Evolutionary conservation across 2,113 vertebrate genomes (phyloP).

Genomic region (Benthochromis sp.): DNA sequence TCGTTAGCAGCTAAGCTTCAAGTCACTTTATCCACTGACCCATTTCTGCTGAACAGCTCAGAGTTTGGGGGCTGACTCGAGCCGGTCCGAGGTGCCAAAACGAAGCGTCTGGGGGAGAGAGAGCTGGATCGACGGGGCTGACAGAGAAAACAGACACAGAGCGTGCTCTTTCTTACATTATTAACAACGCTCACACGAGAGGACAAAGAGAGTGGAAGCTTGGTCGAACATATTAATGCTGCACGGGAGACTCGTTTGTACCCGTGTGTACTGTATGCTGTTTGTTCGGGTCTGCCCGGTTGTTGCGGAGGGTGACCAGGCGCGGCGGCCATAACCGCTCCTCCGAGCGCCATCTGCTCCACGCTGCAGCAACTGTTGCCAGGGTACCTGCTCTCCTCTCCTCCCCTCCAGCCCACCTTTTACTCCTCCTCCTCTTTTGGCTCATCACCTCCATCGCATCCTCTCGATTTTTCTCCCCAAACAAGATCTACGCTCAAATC

Average conservation of each 20-base stretch:
- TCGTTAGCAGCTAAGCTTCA: neutral
- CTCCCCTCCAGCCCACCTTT: constrained; percentile 13
- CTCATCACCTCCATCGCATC: constrained; percentile 3
- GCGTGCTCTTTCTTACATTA: neutral
- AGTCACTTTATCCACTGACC: neutral
- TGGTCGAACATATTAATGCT: neutral
- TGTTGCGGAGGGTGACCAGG: constrained; percentile 12
- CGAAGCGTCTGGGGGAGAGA: neutral
- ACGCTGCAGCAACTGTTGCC: constrained; percentile 46
- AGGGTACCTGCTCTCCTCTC: constrained; percentile 47
- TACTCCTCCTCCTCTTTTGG: constrained; percentile 4
- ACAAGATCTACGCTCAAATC: neutral
- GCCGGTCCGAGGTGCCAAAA: neutral
- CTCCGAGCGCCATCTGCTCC: constrained; percentile 57
- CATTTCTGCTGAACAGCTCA: neutral
- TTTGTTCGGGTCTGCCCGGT: neutral
- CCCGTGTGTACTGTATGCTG: neutral
- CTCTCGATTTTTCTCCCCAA: neutral
- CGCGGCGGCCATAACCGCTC: constrained; percentile 27
- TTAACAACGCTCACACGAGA: neutral
- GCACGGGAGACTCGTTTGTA: neutral
- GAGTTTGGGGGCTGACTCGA: neutral
- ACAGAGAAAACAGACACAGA: neutral
- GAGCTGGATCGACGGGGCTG: neutral
- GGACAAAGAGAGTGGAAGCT: neutral